Evolutionary conservation across 2,113 vertebrate genomes (phyloP), one percentile per base, ranked within the genome.

Genomic region (Chitala chitala): DNA sequence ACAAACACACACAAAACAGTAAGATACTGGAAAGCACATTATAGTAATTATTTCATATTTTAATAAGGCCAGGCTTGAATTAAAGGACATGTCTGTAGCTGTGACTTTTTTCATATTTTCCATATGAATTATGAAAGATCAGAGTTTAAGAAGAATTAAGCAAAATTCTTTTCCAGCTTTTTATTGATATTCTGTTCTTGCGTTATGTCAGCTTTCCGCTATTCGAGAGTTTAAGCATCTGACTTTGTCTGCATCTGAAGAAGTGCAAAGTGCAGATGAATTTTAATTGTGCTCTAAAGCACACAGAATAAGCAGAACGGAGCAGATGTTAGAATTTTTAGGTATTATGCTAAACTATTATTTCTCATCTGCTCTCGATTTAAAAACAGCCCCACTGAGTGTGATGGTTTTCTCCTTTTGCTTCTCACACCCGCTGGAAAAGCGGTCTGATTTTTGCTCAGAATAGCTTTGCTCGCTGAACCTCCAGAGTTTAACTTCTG

Each of bases 361-460:
- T 7, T 84, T 78, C 84, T 88, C 86, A 90, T 90, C 88, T 91
- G 86, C 76, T 88, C 76, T 85, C 83, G 82, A 87, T 91, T 89
- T 84, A 84, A 82, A 81, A 76, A 76, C 68, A 68, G 68, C 76
- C 82, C 84, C 77, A 69, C 20, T 26, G 38, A 78, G 33, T 24
- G 76, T 13, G 36, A 17, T 71, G 79, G 40, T 48, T 68, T 48
- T 68, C 71, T 63, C 31, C 81, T 75, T 69, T 84, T 82, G 83
- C 82, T 69, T 68, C 48, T 76, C 75, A 70, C 51, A 38, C 48
- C 46, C n/a, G 69, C 71, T 72, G 72, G 70, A 59, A 68, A 77
- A 76, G 68, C 17, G 26, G 69, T 78, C 72, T 1, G 74, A 77
- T 87, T 87, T 85, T 79, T 70, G 81, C 85, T 87, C 84, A 84